Conservation (phyloP, 2,113 vertebrate species). For the Prolemur simus region DNA sequence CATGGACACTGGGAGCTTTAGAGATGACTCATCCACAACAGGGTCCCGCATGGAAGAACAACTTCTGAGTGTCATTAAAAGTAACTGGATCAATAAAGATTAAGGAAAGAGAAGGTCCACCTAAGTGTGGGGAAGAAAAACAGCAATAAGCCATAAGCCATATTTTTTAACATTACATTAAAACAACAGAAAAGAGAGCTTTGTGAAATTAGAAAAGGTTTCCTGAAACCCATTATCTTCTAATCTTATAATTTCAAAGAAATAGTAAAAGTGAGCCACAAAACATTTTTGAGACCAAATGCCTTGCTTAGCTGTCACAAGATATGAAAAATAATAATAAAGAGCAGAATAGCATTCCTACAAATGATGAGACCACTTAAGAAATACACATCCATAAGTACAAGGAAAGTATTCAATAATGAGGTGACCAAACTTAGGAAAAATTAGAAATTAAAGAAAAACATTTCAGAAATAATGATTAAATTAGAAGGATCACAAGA, state of each 20-base stretch:
- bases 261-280: neutral
- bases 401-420: neutral
- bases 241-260: neutral
- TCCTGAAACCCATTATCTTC: neutral
- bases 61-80: neutral
- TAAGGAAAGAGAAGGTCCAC: neutral
- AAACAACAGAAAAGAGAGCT: neutral
- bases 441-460: neutral
- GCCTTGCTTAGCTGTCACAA: neutral
- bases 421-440: neutral
- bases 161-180: neutral
- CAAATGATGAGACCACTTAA: neutral
- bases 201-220: neutral
- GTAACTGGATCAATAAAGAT: neutral
- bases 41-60: rapidly evolving
- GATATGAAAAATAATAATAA: neutral
- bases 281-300: neutral
- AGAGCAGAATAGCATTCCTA: neutral
- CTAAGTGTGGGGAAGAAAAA: neutral
- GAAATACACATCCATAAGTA: neutral
- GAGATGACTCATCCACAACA: neutral
- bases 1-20: neutral
- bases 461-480: neutral
- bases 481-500: neutral
- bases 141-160: neutral